Evolutionary conservation across 1,140 invertebrate species (phyloP).

Genomic region (Gonioctena quinquepunctata): DNA sequence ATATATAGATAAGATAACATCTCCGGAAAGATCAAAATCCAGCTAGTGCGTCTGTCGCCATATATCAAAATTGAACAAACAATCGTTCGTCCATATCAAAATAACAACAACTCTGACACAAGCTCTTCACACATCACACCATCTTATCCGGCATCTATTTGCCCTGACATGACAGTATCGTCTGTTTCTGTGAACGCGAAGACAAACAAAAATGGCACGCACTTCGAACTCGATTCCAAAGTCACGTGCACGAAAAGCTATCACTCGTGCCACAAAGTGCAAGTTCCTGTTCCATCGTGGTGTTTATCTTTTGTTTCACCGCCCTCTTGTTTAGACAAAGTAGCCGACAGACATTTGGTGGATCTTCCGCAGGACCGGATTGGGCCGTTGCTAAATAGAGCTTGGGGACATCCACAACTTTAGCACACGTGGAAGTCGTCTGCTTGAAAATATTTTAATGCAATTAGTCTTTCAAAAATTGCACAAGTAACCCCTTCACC

Average conservation of each 20-base stretch:
- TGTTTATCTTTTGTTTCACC: not conserved
- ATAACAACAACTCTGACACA: not conserved
- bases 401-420: too few relatives aligned
- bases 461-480: too few relatives aligned
- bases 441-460: too few relatives aligned
- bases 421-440: too few relatives aligned
- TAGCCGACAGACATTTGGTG: not conserved
- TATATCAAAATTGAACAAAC: not conserved
- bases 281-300: not conserved
- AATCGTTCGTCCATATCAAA: not conserved
- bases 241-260: not conserved
- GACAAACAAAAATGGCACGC: conserved; percentile 6
- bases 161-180: not conserved
- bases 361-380: too few relatives aligned
- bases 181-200: not conserved
- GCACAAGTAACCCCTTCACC: too few relatives aligned
- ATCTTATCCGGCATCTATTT: not conserved
- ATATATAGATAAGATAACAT: too few relatives aligned
- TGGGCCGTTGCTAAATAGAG: too few relatives aligned
- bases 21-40: too few relatives aligned
- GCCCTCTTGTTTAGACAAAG: not conserved
- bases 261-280: not conserved
- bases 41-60: too few relatives aligned
- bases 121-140: not conserved
- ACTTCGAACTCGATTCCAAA: not conserved